phyloP scores from a whole-genome alignment of 2,888 invertebrate genomes.

The Mactromeris polynyma region DNA sequence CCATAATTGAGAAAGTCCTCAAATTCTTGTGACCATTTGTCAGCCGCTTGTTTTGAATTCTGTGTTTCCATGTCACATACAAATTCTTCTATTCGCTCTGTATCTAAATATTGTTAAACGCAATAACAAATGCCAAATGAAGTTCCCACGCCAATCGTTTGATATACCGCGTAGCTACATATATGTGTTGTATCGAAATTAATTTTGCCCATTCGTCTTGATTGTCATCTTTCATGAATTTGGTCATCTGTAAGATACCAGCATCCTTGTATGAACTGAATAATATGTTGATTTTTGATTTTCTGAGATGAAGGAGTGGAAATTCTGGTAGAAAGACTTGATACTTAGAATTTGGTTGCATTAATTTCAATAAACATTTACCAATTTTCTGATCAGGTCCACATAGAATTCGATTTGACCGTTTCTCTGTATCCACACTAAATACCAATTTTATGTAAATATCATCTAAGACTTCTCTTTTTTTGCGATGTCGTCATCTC shows the following conservation, averaged over 20 bases:
- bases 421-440: not conserved
- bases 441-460: constrained; percentile 24
- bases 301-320: constrained; percentile 54
- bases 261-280: constrained; percentile 54
- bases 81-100: constrained; percentile 16
- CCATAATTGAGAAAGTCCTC: constrained; percentile 14
- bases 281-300: constrained; percentile 57
- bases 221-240: constrained; percentile 51
- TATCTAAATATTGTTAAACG: constrained; percentile 29
- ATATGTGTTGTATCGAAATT: constrained; percentile 45
- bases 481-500: constrained; percentile 55
- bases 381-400: constrained; percentile 65
- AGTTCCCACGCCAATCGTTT: constrained; percentile 16
- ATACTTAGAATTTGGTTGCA: too few relatives aligned
- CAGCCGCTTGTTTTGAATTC: constrained; percentile 3
- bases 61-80: constrained; percentile 23
- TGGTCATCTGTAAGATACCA: constrained; percentile 45
- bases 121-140: constrained; percentile 41
- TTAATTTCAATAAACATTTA: constrained; percentile 28
- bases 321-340: constrained; percentile 54
- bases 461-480: constrained; percentile 53
- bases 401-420: constrained; percentile 58
- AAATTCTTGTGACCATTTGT: constrained; percentile 34
- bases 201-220: constrained; percentile 48
- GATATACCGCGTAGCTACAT: constrained; percentile 40